Evolutionary conservation across 92 coral and sea anemone species (phyloP), one percentile per base, ranked within the genome.

Genomic region (Palythoa caribaeorum): DNA sequence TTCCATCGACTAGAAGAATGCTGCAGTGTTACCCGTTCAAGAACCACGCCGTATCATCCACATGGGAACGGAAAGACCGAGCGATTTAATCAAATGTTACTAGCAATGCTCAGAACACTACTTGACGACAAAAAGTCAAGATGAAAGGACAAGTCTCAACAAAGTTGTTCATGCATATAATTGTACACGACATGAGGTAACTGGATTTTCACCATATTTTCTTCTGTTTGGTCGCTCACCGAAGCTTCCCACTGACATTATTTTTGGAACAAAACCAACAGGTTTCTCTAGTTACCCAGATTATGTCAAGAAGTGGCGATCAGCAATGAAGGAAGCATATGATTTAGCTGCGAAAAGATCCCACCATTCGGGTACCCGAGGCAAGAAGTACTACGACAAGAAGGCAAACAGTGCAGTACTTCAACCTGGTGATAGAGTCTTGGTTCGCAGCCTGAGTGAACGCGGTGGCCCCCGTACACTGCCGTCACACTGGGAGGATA

Each of bases 291-390:
- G 28, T 28, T 84, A 84, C 11, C 76, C 28, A 28, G 0, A 28
- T 28, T 28, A 28, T 28, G 0, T 17, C 2, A 77, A 65, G 63
- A 77, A 87, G 12, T 55, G 77, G 90, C 74, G 84, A 8, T 55
- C 63, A 19, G 73, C 84, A 13, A 87, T 87, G 89, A 54, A 51
- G 28, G 89, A 87, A 38, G 84, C 62, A 15, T 76, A 87, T 38
- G 70, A 55, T 12, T 59, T 87, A 68, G 84, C 76, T 35, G 79
- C 13, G 7, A 62, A 87, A 6, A 75, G 57, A 70, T 76, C 83
- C 53, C 54, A 76, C 20, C 89, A 74, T 11, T 75, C 83, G n/a
- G 17, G 72, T 48, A 12, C 83, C 19, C n/a, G 83, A 86, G 59
- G 53, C 17, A 53, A 73, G 13, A 55, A 50, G 50, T 5, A 36